These are phyloP conservation scores for Heterocephalus glaber DNA, from an alignment of 2,113 vertebrate species.

Conservation along the genomic window DNA sequence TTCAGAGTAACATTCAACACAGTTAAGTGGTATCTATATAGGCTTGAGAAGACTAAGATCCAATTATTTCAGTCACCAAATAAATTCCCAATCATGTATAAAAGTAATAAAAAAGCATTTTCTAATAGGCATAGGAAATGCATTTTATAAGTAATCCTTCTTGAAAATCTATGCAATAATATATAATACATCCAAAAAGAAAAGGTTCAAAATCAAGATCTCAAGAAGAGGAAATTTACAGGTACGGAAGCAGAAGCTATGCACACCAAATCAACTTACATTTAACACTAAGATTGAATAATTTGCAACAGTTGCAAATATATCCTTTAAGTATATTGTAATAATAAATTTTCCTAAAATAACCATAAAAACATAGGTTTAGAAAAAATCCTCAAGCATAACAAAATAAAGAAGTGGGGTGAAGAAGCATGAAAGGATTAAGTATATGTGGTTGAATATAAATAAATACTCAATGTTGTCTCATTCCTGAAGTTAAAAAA, in stretches of 20 bases:
- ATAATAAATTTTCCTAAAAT: neutral
- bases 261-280: neutral
- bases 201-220: neutral
- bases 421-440: neutral
- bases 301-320: slow-evolving; percentile 7
- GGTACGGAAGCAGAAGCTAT: neutral
- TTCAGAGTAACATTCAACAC: neutral
- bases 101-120: neutral
- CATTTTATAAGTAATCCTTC: neutral
- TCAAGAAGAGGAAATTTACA: neutral
- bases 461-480: neutral
- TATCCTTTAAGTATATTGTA: neutral
- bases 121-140: neutral
- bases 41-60: neutral
- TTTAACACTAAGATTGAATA: neutral
- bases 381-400: neutral
- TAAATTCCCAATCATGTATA: neutral
- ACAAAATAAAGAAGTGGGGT: neutral
- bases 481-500: slow-evolving; percentile 40
- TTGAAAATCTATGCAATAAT: neutral
- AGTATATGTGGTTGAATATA: neutral
- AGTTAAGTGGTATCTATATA: neutral
- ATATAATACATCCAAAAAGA: neutral
- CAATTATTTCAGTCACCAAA: neutral
- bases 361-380: neutral